These are phyloP conservation scores for Dendrocincla tyrannina DNA, from an alignment of 2,797 vertebrate species.

Conservation along the genomic window DNA sequence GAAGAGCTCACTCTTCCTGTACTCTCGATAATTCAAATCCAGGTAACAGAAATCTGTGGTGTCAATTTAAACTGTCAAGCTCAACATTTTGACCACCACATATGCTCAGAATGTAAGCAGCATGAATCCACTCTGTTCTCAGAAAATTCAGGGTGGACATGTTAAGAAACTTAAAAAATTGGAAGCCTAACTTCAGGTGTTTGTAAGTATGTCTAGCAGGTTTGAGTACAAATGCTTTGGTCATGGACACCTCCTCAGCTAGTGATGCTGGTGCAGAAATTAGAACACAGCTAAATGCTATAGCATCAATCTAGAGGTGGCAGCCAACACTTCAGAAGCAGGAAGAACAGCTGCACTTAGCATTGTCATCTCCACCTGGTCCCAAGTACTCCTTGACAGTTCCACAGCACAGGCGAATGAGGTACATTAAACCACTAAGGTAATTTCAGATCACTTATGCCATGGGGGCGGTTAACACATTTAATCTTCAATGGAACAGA, in stretches of 20 bases:
- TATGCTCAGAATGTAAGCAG: neutral
- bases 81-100: neutral
- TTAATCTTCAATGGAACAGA: neutral
- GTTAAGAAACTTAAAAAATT: neutral
- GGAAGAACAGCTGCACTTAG: neutral
- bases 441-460: neutral
- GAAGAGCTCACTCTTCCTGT: neutral
- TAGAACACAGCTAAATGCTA: neutral
- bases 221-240: neutral
- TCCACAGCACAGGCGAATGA: fast-evolving
- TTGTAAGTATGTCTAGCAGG: neutral
- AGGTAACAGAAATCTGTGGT: neutral
- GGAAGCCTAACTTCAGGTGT: neutral
- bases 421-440: neutral
- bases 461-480: neutral
- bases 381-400: neutral
- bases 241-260: neutral
- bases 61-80: neutral
- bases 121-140: neutral
- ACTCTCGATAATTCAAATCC: neutral
- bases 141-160: neutral
- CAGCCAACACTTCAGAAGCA: neutral
- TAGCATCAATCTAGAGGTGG: neutral
- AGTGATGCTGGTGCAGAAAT: neutral
- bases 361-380: neutral